Evolutionary conservation across 2,888 invertebrate species (phyloP).

Genomic region (Phortica okadai): DNA sequence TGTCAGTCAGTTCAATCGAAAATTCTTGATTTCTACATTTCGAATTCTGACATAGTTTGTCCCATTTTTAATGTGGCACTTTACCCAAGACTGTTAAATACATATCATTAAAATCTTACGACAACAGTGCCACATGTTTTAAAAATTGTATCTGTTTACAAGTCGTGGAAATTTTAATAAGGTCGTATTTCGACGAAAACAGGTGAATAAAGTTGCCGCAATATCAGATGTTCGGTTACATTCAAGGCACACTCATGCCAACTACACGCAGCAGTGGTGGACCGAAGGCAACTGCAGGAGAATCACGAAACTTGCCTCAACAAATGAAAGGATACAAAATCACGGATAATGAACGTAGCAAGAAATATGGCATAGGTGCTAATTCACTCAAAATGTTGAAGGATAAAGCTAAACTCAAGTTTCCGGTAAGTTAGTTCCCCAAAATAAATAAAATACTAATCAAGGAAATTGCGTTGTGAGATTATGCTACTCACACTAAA

Average conservation of each 20-base stretch:
- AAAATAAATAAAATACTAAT: not conserved
- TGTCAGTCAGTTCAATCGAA: no score
- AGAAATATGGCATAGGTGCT: slow-evolving; percentile 75
- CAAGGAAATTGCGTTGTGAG: slow-evolving; percentile 50
- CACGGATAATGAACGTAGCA: slow-evolving; percentile 72
- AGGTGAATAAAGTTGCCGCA: no score
- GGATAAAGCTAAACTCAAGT: slow-evolving; percentile 72
- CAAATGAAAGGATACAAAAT: slow-evolving; percentile 75
- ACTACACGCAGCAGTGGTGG: slow-evolving; percentile 57
- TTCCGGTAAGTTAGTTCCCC: slow-evolving; percentile 70
- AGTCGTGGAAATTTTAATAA: no score
- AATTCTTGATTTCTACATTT: no score
- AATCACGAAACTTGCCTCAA: slow-evolving; percentile 27
- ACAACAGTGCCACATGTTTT: no score
- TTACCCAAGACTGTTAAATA: no score
- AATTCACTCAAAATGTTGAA: slow-evolving; percentile 72
- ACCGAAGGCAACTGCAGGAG: slow-evolving; percentile 27
- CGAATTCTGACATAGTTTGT: no score
- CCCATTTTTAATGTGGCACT: no score
- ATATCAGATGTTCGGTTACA: slow-evolving; percentile 55
- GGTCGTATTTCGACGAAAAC: no score
- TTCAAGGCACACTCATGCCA: slow-evolving; percentile 61
- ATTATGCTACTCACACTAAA: slow-evolving; percentile 8
- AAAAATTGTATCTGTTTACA: no score
- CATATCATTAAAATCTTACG: no score